Evolutionary conservation across 2,797 vertebrate genomes (phyloP).

Genomic region (Myiothlypis chrysogaster): DNA sequence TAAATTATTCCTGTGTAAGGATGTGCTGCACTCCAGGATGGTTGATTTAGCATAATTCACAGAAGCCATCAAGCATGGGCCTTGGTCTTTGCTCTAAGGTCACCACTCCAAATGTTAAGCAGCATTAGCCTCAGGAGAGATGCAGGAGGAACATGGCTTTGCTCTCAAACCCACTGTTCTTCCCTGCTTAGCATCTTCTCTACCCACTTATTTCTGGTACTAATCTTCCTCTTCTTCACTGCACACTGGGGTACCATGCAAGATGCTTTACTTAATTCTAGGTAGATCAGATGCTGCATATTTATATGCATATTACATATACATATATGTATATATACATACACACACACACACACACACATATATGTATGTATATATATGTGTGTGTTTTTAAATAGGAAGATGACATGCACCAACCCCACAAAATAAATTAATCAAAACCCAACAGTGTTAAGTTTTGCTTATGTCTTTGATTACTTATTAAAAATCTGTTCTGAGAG

Average conservation of each 20-base stretch:
- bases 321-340: background rate
- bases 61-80: background rate
- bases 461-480: background rate
- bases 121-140: background rate
- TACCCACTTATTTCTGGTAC: background rate
- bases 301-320: background rate
- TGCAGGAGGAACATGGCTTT: accelerated
- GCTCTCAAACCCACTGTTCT: background rate
- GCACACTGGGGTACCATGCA: background rate
- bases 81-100: background rate
- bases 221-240: background rate
- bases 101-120: background rate
- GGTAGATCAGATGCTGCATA: background rate
- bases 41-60: background rate
- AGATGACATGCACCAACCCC: background rate
- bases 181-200: background rate
- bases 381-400: background rate
- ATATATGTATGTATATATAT: no score
- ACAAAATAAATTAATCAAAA: background rate
- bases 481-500: background rate
- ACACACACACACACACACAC: no score
- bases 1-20: background rate
- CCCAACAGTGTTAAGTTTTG: background rate
- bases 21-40: background rate
- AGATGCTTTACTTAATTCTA: background rate